Evolutionary conservation across 2,888 invertebrate species (phyloP).

Genomic region (Cybosia mesomella): DNA sequence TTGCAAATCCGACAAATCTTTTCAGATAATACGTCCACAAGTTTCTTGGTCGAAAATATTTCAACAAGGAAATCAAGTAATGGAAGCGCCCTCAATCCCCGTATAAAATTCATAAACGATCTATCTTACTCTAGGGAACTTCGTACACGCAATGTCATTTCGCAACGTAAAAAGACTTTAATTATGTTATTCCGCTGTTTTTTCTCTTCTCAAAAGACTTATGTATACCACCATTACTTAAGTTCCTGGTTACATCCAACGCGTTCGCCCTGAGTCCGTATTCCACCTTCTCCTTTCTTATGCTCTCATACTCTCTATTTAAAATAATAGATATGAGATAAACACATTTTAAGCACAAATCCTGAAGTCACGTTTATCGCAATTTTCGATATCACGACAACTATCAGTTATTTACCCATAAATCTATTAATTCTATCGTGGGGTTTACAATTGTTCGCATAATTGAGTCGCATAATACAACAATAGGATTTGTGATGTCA

Average conservation of each 20-base stretch:
- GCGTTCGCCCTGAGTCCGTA: no score
- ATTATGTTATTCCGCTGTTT: constrained; percentile 16
- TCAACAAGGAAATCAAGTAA: constrained; percentile 44
- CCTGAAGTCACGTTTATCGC: background rate
- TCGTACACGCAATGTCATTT: constrained; percentile 53
- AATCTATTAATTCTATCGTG: background rate
- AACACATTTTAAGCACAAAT: background rate
- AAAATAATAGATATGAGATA: background rate
- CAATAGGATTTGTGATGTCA: constrained; percentile 28
- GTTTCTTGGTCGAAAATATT: constrained; percentile 10
- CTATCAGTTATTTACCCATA: background rate
- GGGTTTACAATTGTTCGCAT: background rate
- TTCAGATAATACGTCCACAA: background rate
- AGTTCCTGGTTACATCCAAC: no score
- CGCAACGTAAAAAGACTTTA: constrained; percentile 43
- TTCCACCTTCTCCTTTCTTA: no score
- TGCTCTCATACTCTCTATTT: background rate
- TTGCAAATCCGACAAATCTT: background rate
- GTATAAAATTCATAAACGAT: constrained; percentile 55
- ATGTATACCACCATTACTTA: no score
- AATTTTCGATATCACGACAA: background rate
- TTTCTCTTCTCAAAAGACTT: background rate
- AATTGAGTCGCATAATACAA: constrained; percentile 22
- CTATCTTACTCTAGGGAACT: constrained; percentile 51
- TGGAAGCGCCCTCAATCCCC: constrained; percentile 54